phyloP scores from a whole-genome alignment of 2,113 vertebrate genomes.

The Podarcis muralis region DNA sequence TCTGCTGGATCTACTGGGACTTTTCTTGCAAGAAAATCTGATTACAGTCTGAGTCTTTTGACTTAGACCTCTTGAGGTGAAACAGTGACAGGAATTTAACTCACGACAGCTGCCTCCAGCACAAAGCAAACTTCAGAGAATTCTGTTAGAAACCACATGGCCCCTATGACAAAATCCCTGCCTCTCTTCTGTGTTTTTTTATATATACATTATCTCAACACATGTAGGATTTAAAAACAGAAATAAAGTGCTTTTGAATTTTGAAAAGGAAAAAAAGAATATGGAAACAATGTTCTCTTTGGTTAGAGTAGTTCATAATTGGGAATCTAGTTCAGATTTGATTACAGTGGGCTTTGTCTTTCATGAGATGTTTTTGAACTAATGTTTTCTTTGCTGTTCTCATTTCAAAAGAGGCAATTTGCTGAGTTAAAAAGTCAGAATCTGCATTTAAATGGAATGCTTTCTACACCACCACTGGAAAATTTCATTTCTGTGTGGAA shows the following conservation, averaged over 20 bases:
- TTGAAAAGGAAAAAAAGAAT: conserved; percentile 15
- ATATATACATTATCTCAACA: background rate
- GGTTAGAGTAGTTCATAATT: background rate
- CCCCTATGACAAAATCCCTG: background rate
- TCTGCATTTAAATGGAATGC: conserved; percentile 63
- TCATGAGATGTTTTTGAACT: background rate
- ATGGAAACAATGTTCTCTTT: conserved; percentile 24
- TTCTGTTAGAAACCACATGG: background rate
- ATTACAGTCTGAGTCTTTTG: background rate
- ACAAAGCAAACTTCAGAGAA: background rate
- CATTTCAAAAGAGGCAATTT: conserved; percentile 54
- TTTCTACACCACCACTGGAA: conserved; percentile 41
- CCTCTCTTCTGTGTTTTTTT: background rate
- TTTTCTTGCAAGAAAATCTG: background rate
- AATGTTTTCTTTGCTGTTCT: conserved; percentile 36
- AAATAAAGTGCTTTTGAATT: background rate
- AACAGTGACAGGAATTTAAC: background rate
- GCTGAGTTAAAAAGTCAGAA: conserved; percentile 50
- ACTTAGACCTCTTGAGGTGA: background rate
- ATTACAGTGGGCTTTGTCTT: conserved; percentile 23
- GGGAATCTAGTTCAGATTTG: conserved; percentile 39
- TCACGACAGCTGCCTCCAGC: no score
- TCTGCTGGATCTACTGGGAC: background rate
- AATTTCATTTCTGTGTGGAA: conserved; percentile 53
- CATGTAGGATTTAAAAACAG: background rate